phyloP scores from a whole-genome alignment of 2,888 invertebrate species.

The Zeuzera pyrina region DNA sequence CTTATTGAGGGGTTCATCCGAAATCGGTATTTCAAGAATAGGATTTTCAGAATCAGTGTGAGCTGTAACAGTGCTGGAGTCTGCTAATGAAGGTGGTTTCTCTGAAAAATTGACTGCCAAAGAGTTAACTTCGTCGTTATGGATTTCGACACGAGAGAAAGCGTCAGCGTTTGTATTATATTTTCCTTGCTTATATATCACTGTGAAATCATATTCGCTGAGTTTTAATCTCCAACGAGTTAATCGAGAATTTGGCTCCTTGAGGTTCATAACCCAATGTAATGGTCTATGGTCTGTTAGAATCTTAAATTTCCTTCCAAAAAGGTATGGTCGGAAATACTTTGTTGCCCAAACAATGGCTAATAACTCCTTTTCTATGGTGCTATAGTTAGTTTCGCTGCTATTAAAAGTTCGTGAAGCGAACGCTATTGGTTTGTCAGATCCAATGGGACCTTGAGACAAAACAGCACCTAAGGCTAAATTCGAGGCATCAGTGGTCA shows the following conservation, averaged over 20 bases:
- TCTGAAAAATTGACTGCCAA: conserved; percentile 7
- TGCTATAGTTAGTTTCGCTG: conserved; percentile 7
- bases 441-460: too few species aligned
- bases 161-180: conserved; percentile 15
- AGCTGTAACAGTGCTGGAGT: conserved; percentile 12
- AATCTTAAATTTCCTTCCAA: conserved; percentile 16
- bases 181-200: too few species aligned
- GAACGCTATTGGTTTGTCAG: too few species aligned
- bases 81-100: conserved; percentile 1
- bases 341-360: conserved; percentile 9
- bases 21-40: conserved; percentile 17
- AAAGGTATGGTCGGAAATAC: conserved; percentile 13
- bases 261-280: conserved; percentile 12
- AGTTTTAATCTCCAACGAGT: conserved; percentile 19
- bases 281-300: conserved; percentile 14
- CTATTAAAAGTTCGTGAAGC: conserved; percentile 1
- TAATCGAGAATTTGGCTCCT: conserved; percentile 15
- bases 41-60: conserved; percentile 17
- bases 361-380: conserved; percentile 9
- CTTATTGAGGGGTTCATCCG: conserved; percentile 9
- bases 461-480: too few species aligned
- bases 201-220: conserved; percentile 17
- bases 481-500: too few species aligned
- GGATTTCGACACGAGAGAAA: conserved; percentile 12
- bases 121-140: conserved; percentile 9